phyloP scores from a whole-genome alignment of 2,113 vertebrate genomes.

The Coptodon rendalli region DNA sequence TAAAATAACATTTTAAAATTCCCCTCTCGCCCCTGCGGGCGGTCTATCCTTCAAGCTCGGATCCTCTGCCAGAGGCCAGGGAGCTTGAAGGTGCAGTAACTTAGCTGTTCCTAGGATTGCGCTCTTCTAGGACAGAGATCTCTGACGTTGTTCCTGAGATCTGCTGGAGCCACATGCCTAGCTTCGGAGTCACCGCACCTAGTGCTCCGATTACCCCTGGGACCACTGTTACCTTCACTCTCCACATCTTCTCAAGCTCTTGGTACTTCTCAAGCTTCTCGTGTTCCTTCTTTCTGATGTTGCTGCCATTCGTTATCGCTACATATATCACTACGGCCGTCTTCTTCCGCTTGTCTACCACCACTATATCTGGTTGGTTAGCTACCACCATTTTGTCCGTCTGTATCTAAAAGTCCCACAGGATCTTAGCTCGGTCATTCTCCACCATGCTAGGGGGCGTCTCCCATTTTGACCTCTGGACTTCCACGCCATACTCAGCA shows the following conservation, averaged over 20 bases:
- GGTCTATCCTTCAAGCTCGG: not conserved
- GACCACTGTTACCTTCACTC: not conserved
- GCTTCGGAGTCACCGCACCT: not conserved
- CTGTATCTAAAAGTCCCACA: not conserved
- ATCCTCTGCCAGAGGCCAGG: not conserved
- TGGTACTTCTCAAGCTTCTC: no score
- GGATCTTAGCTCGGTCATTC: not conserved
- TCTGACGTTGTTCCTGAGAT: not conserved
- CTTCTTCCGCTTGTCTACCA: not conserved
- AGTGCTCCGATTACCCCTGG: not conserved
- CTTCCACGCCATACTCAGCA: not conserved
- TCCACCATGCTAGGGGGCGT: not conserved
- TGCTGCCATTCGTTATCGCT: no score
- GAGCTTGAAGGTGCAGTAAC: not conserved
- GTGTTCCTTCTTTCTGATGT: no score
- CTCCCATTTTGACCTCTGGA: not conserved
- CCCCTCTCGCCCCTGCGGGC: not conserved
- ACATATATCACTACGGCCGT: no score
- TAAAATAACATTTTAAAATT: not conserved
- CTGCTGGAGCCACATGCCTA: not conserved
- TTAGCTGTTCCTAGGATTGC: not conserved
- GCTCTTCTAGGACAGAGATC: not conserved
- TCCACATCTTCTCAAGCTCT: not conserved
- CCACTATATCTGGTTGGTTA: not conserved
- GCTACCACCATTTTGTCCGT: not conserved